These are phyloP conservation scores for Heterohyrax brucei DNA, from an alignment of 2,797 vertebrate species.

Conservation along the genomic window DNA sequence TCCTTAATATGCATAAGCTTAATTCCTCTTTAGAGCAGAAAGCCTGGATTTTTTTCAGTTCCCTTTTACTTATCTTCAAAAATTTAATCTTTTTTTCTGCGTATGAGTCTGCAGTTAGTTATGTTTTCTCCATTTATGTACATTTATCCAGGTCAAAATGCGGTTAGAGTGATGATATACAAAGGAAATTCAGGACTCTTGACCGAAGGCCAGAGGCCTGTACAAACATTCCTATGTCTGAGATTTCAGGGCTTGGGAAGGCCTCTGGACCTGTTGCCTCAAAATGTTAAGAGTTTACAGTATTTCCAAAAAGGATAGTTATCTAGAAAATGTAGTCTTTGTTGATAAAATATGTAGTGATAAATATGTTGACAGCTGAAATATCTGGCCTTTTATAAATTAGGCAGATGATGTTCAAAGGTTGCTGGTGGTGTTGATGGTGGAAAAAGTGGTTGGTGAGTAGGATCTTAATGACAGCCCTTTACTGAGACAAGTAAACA, in stretches of 20 bases:
- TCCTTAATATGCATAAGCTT: constrained; percentile 16
- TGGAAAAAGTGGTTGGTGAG: neutral
- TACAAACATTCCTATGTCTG: constrained; percentile 80
- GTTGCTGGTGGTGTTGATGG: neutral
- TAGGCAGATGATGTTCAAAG: constrained; percentile 47
- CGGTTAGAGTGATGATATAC: constrained; percentile 76
- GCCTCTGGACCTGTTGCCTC: constrained; percentile 64
- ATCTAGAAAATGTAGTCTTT: constrained; percentile 67
- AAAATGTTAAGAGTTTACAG: constrained; percentile 66
- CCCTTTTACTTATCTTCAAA: constrained; percentile 65
- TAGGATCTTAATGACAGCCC: neutral
- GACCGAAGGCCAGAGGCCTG: constrained; percentile 76
- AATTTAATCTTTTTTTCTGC: constrained; percentile 72
- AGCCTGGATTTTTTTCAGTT: constrained; percentile 59
- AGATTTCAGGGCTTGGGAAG: constrained; percentile 70
- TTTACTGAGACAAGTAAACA: constrained; percentile 2
- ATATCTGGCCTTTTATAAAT: constrained; percentile 39
- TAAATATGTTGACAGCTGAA: constrained; percentile 22
- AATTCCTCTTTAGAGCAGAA: constrained; percentile 58
- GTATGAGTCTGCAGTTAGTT: constrained; percentile 56
- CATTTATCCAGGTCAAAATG: constrained; percentile 80
- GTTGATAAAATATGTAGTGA: constrained; percentile 33
- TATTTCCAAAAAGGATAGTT: constrained; percentile 8
- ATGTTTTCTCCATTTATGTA: constrained; percentile 75
- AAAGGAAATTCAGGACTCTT: constrained; percentile 77